Evolutionary conservation across 2,797 vertebrate species (phyloP), one percentile per base, ranked within the genome.

Genomic region (Channa striata): DNA sequence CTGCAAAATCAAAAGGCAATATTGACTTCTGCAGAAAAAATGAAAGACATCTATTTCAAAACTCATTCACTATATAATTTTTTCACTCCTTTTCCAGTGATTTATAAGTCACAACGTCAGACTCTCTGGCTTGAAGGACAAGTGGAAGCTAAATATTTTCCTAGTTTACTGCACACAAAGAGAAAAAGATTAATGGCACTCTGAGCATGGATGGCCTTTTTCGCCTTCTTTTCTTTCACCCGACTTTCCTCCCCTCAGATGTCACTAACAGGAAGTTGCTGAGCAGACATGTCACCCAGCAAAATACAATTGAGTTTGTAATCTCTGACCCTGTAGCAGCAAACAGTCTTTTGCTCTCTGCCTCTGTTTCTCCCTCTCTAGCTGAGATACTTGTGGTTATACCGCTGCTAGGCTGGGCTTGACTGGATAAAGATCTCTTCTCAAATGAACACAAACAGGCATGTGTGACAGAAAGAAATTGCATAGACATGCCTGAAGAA

Each of bases 241-340:
- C 67, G 77, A 81, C 68, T 85, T 84, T 81, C 68, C 81, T 77
- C 73, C 68, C 66, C 65, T 84, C 75, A 70, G 80, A 86, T 78
- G 78, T 84, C 57, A 63, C 86, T 54, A 44, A 80, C 81, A 91
- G 85, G 85, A 92, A 89, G 89, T 87, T 87, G 87, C 88, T 87
- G 85, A 90, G 86, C 88, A 85, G 85, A 90, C 80, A 78, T 81
- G 80, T 87, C 76, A 87, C 75, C 82, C 77, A 71, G 74, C 81
- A 76, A 76, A 91, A 80, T 69, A 90, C 82, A 87, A 91, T 70
- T 82, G 84, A 90, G 88, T 90, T 90, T 89, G 87, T 91, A 93
- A 91, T 90, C 90, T 89, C 77, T 91, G 89, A 90, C 86, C 86
- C 83, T 68, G 85, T 76, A 78, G 74, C 83, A 69, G 82, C 83